Evolutionary conservation across 2,113 vertebrate genomes (phyloP), one percentile per base, ranked within the genome.

Genomic region (Sarotherodon lohbergeri): DNA sequence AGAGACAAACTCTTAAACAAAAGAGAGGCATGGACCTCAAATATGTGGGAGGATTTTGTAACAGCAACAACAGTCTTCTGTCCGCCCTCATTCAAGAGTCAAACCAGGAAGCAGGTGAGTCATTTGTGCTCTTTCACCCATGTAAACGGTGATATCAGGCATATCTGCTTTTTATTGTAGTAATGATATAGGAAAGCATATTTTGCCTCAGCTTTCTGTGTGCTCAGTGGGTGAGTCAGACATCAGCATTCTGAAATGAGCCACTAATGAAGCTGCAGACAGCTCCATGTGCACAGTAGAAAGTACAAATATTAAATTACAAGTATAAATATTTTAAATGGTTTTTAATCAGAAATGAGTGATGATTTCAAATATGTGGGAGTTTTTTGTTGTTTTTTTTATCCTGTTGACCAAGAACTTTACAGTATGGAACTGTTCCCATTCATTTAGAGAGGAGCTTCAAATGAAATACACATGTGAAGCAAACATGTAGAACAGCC

Each of bases 1-100:
- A 63, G 59, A 63, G 32, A 36, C 57, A 24, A 43, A 9, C 0
- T 46, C n/a, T 0, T 36, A 66, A 36, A 73, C 1, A 4, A 43
- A 24, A 24, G 0, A 46, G 22, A 14, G 1, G 22, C 39, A 46
- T 16, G 22, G 39, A 24, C 22, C 39, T 73, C 39, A 73, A 4
- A 3, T 27, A 10, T 6, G 14, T 46, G 68, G 14, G 39, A 46
- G 68, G 68, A 27, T 46, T 73, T 27, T 46, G 68, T 73, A 73
- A 46, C 68, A 10, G 41, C 39, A 73, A 27, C 9, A 0, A 73
- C 5, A 9, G 68, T 24, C 22, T 10, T 27, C 17, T 73, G 22
- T 46, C 39, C 8, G 8, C 12, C 66, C 22, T 27, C 39, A 41
- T 71, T 71, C 66, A 43, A 71, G 4, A 43, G 66, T 71, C 66